Evolutionary conservation across 2,797 vertebrate genomes (phyloP).

Genomic region (Danio jaintianensis): DNA sequence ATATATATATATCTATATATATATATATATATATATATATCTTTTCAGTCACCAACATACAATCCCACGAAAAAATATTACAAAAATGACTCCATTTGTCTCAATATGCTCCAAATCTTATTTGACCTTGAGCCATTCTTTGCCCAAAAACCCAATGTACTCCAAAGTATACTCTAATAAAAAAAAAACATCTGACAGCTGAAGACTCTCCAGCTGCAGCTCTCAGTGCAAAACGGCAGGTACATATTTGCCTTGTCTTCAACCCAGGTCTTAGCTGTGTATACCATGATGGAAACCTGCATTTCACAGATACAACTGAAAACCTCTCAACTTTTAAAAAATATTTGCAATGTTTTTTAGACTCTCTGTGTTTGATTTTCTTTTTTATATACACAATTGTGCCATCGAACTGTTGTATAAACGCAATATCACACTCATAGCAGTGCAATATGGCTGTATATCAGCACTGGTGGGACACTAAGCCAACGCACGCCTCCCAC

Average conservation of each 20-base stretch:
- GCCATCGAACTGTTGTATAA: no score
- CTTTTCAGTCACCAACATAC: not conserved
- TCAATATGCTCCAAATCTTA: not conserved
- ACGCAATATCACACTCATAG: no score
- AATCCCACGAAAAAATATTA: not conserved
- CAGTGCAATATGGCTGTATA: no score
- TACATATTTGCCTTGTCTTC: not conserved
- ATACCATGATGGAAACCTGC: not conserved
- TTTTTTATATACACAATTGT: no score
- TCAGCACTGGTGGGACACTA: no score
- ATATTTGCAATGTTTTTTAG: no score
- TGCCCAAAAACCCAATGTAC: not conserved
- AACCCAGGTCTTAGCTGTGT: not conserved
- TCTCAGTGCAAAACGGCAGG: constrained; percentile 31
- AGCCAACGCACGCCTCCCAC: no score
- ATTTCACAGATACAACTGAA: constrained; percentile 9
- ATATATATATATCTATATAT: no score
- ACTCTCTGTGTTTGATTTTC: no score
- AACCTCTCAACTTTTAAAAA: constrained; percentile 10
- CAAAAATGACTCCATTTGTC: constrained; percentile 10
- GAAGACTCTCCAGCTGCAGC: not conserved
- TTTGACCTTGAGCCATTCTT: constrained; percentile 13
- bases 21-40: no score
- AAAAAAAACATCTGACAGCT: not conserved
- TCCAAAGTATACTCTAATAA: not conserved